Evolutionary conservation across 2,113 vertebrate genomes (phyloP), one percentile per base, ranked within the genome.

Genomic region (Callospermophilus lateralis): DNA sequence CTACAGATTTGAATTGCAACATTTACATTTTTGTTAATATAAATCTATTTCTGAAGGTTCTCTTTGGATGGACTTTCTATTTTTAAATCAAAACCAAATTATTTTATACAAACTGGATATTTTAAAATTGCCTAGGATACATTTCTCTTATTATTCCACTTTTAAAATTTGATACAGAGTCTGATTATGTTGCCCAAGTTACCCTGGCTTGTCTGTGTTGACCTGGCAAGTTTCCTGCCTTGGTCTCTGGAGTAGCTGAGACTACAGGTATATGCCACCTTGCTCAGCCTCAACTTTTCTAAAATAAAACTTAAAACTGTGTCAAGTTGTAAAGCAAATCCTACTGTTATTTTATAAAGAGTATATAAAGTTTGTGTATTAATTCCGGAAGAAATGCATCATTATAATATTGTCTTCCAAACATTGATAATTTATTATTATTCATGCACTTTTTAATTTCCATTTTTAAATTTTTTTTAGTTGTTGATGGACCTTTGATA

Each of bases 241-340:
- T 32, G 34, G 32, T 6, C 13, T 34, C 65, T 32, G 16, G 32
- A 32, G 13, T 17, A 26, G 30, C 65, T 32, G 30, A 5, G 28
- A 67, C 30, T 30, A 68, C 15, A 68, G n/a, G 4, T 68, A 8
- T 19, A n/a, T n/a, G 34, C 32, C 67, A 70, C 16, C 34, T 63
- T 70, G 34, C 67, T n/a, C 34, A 70, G 15, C 13, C 51, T 68
- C 28, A 55, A 70, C 13, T 55, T 70, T 39, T 80, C 39, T 70
- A 93, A 90, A 93, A 65, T 61, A 45, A 91, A 73, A 34, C 20
- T 63, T 73, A 74, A 76, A 70, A 65, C 55, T 84, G 4, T 84
- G 28, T 63, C 34, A 37, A 67, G 6, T 89, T 84, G 8, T 39
- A 85, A 80, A 70, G 58, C 45, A 89, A 94, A 70, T 28, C 6